These are phyloP conservation scores for Sycobia sp. DNA, from an alignment of 1,140 invertebrate species.

Conservation along the genomic window DNA sequence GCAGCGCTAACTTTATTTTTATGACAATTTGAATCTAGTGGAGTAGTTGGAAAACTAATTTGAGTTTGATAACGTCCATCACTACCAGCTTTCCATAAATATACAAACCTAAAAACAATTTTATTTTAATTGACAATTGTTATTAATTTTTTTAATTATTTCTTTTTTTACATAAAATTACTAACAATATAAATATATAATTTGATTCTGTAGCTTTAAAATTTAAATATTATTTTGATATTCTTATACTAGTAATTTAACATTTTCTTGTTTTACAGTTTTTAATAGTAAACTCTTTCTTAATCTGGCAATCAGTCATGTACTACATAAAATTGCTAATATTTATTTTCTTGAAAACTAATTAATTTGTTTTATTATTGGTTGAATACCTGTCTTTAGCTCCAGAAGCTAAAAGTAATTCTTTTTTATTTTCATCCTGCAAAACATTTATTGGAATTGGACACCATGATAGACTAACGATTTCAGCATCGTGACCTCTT, in stretches of 20 bases:
- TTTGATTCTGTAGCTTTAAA: not conserved
- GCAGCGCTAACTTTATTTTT: slow-evolving; percentile 42
- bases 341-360: slow-evolving; percentile 6
- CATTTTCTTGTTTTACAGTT: slow-evolving; percentile 1
- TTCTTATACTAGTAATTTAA: slow-evolving; percentile 8
- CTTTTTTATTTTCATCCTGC: slow-evolving; percentile 43
- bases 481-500: slow-evolving; percentile 73
- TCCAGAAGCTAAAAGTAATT: slow-evolving; percentile 64
- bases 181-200: too few relatives aligned
- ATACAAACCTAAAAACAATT: slow-evolving; percentile 57
- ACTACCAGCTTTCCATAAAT: slow-evolving; percentile 64
- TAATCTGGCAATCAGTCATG: not conserved
- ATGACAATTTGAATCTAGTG: slow-evolving; percentile 40
- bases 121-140: slow-evolving; percentile 1
- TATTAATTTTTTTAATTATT: too few relatives aligned
- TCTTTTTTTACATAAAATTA: too few relatives aligned
- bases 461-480: slow-evolving; percentile 76
- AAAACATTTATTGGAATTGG: slow-evolving; percentile 65
- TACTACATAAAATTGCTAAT: not conserved
- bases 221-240: not conserved
- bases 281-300: not conserved
- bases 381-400: slow-evolving; percentile 57
- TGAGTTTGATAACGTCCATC: slow-evolving; percentile 61
- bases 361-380: too few relatives aligned
- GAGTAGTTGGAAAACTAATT: slow-evolving; percentile 45